Evolutionary conservation across 2,888 invertebrate genomes (phyloP).

Genomic region (Lithophane semibrunnea): DNA sequence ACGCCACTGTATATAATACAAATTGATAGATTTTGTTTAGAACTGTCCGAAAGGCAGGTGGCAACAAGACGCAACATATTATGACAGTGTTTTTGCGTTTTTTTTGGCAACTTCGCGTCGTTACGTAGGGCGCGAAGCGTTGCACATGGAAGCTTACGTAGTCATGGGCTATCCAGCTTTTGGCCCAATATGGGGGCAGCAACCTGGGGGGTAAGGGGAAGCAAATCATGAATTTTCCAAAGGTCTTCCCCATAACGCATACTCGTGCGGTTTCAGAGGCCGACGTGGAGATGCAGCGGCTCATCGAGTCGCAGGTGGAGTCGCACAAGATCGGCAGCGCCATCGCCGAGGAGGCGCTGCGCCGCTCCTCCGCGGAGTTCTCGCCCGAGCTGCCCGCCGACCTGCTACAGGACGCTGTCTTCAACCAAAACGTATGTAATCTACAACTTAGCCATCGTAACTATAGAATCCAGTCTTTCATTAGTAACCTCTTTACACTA

Average conservation of each 20-base stretch:
- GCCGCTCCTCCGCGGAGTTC: conserved; percentile 74
- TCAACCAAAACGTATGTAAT: conserved; percentile 76
- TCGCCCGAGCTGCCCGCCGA: conserved; percentile 78
- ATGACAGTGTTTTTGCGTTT: no score
- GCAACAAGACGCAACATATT: background rate
- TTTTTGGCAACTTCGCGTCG: no score
- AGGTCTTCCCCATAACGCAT: no score
- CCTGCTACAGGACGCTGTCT: conserved; percentile 78
- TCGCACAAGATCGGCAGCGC: conserved; percentile 96
- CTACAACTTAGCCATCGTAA: background rate
- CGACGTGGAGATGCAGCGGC: conserved; percentile 92
- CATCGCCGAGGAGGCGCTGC: conserved; percentile 94
- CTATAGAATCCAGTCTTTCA: background rate
- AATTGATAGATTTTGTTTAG: background rate
- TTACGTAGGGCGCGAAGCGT: no score
- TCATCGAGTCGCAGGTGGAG: conserved; percentile 94
- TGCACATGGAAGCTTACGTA: background rate
- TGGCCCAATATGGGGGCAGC: no score
- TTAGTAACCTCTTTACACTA: background rate
- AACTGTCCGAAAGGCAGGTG: background rate
- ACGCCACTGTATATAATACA: no score
- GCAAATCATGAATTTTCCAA: background rate
- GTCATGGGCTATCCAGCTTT: background rate
- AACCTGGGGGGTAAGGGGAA: background rate
- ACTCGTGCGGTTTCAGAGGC: conserved; percentile 80